These are phyloP conservation scores for Tinamus major DNA, from an alignment of 2,797 vertebrate species.

Conservation along the genomic window DNA sequence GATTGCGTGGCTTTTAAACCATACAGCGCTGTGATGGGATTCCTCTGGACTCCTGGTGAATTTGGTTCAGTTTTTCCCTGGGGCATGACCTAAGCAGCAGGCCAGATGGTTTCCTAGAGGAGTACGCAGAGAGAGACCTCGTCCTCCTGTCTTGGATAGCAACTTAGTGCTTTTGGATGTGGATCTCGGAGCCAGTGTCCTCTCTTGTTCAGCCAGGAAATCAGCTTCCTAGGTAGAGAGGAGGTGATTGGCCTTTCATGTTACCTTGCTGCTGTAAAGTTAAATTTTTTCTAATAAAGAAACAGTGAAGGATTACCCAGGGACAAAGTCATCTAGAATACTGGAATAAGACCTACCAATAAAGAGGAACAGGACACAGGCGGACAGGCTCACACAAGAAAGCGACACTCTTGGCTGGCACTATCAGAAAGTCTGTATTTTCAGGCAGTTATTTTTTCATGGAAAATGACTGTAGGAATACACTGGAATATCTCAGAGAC, in stretches of 20 bases:
- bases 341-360: background rate
- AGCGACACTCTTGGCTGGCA: background rate
- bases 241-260: background rate
- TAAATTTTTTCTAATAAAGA: background rate
- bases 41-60: background rate
- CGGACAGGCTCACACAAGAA: background rate
- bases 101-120: background rate
- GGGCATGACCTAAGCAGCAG: background rate
- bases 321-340: background rate
- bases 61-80: background rate
- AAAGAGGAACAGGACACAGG: background rate
- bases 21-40: background rate
- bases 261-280: background rate
- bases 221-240: background rate
- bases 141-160: background rate
- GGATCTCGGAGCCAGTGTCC: background rate
- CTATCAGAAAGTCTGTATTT: background rate
- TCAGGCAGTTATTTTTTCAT: background rate
- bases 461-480: background rate
- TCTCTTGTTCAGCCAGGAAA: background rate
- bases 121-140: background rate
- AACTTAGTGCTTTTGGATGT: background rate
- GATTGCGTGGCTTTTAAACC: background rate
- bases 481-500: background rate
- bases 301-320: background rate